Evolutionary conservation across 2,797 vertebrate genomes (phyloP).

Genomic region (Phalanger gymnotis): DNA sequence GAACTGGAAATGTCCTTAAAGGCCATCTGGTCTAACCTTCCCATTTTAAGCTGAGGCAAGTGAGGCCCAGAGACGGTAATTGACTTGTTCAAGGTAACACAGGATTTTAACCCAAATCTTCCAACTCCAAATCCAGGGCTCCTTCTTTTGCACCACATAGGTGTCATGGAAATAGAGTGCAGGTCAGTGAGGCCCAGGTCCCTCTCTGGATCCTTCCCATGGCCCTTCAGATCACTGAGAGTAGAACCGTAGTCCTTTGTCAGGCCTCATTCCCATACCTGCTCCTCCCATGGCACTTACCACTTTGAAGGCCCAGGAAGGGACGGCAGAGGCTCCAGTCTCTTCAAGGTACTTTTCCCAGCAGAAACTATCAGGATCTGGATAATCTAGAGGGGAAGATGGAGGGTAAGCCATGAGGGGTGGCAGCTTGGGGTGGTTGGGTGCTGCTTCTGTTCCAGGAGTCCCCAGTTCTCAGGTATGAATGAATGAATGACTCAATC

Average conservation of each 20-base stretch:
- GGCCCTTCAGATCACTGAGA: background rate
- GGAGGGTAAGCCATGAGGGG: background rate
- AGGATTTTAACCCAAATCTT: background rate
- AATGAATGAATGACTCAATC: background rate
- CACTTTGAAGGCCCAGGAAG: conserved; percentile 92
- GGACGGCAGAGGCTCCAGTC: conserved; percentile 92
- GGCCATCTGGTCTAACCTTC: background rate
- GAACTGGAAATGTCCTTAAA: background rate
- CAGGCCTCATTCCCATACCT: background rate
- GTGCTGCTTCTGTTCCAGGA: background rate
- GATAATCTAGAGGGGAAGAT: conserved; percentile 90
- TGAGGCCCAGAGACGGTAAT: background rate
- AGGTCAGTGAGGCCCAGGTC: background rate
- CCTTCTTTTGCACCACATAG: background rate
- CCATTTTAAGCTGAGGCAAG: too few species aligned
- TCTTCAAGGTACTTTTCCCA: conserved; percentile 97
- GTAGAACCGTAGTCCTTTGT: background rate
- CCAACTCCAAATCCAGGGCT: background rate
- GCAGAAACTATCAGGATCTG: conserved; percentile 93
- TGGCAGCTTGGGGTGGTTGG: background rate
- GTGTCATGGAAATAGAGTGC: background rate
- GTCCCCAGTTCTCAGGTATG: background rate
- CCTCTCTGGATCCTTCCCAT: background rate
- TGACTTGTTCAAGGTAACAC: background rate
- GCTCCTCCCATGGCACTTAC: conserved; percentile 82